Conservation (phyloP, 2,888 invertebrate species). For the Tenthredo distinguenda region DNA sequence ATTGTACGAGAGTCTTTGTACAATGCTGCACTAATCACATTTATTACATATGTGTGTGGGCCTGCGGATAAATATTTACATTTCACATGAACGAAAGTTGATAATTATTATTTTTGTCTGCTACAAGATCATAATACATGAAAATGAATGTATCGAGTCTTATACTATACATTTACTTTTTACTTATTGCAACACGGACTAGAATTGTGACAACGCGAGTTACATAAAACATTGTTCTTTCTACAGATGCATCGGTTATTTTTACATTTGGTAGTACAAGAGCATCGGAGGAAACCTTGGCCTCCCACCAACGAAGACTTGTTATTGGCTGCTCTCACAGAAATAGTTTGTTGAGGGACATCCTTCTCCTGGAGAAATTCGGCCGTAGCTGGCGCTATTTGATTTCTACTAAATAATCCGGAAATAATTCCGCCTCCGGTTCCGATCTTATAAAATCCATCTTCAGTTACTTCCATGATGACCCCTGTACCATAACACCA, state of each 20-base stretch:
- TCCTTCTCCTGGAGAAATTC: constrained; percentile 61
- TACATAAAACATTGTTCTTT: too few relatives aligned
- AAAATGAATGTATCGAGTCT: constrained; percentile 15
- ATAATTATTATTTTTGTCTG: neutral
- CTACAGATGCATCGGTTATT: too few relatives aligned
- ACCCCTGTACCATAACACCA: constrained; percentile 53
- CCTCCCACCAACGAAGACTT: constrained; percentile 60
- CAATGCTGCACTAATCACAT: constrained; percentile 22
- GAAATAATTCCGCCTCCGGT: constrained; percentile 57
- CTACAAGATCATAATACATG: constrained; percentile 17
- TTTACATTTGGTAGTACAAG: too few relatives aligned
- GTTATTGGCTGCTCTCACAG: constrained; percentile 60
- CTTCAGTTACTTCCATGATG: constrained; percentile 62
- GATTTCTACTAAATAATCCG: constrained; percentile 55
- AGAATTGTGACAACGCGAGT: too few relatives aligned
- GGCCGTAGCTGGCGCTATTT: constrained; percentile 60
- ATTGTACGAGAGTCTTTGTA: constrained; percentile 23
- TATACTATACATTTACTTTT: too few relatives aligned
- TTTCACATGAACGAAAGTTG: neutral
- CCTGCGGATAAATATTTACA: constrained; percentile 7
- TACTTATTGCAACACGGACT: too few relatives aligned
- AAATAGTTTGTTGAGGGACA: constrained; percentile 60
- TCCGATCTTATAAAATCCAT: constrained; percentile 61
- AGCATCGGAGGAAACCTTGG: constrained; percentile 52
- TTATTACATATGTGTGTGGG: neutral